Base-by-base conservation (phyloP, 2,888 invertebrate species). In the Macrosoma leucophasiata region DNA sequence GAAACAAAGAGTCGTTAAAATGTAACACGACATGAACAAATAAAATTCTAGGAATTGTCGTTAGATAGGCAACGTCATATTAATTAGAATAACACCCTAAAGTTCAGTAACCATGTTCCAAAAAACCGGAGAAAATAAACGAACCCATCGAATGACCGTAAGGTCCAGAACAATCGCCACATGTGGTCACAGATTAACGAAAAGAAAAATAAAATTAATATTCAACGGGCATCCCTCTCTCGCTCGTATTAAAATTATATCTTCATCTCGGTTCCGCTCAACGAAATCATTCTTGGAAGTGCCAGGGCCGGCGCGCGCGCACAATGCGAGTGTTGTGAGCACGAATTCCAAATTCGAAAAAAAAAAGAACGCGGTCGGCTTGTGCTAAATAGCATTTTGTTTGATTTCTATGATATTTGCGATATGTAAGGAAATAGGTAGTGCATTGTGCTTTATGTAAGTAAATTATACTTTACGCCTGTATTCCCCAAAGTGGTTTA, bases 131-230 rank as follows among this genome's bases (percentile, higher is more conserved):
- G 43, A 55, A 54, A 56, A 54, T 46, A 56, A 57, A 53, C 50
- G 50, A 55, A 49, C 54, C 55, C 48, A 48, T 46, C 57, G 68
- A 77, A 71, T 81, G 82, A 79, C 82, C 82, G 69, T 78, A 81
- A 75, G 81, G 81, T 78, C 82, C 77, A 68, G 74, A 77, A 78
- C 78, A 78, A 77, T 77, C 78, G 64, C 82, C 79, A 82, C 81
- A 82, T 84, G 82, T 81, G 82, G 82, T 70, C 77, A 66, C 70
- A 71, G 75, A 79, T 79, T 78, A 75, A 77, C 67, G 60, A 71
- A 79, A 77, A 77, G 75, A 79, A 79, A 78, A 78, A 77, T 58
- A 76, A 78, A 78, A 73, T 67, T 69, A 66, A 72, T 70, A 64
- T 68, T 55, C 58, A 55, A 41, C 43, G 29, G 37, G 49, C 30